Conservation (phyloP, 2,888 invertebrate genomes). For the Pyrrhosoma nymphula region DNA sequence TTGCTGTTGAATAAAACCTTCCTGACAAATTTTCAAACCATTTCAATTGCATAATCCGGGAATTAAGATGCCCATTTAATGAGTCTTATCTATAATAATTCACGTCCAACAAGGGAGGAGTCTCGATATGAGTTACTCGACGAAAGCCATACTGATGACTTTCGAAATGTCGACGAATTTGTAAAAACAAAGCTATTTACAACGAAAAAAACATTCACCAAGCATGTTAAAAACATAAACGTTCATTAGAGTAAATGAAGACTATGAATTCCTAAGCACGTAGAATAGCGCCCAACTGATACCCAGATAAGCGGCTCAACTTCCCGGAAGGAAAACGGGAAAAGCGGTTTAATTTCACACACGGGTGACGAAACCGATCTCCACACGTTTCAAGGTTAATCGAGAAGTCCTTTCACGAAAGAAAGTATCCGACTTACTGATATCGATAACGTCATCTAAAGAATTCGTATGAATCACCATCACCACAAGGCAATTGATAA, state of each 20-base stretch:
- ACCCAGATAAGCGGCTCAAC: neutral
- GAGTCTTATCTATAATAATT: too few relatives aligned
- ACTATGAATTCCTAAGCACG: neutral
- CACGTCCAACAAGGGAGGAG: too few relatives aligned
- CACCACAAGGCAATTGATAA: neutral
- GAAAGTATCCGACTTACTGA: neutral
- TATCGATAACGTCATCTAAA: neutral
- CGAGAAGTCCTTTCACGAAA: neutral
- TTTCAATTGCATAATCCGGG: too few relatives aligned
- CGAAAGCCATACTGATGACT: too few relatives aligned
- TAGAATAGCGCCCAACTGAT: neutral
- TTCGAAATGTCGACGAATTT: too few relatives aligned
- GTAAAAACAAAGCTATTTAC: too few relatives aligned
- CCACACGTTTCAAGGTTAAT: neutral
- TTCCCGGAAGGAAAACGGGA: neutral
- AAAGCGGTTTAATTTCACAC: neutral
- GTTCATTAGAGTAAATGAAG: neutral
- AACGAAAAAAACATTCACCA: too few relatives aligned
- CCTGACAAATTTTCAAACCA: too few relatives aligned
- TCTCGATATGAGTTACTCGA: too few relatives aligned
- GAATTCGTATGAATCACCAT: neutral
- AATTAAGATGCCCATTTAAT: too few relatives aligned
- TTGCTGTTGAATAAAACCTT: too few relatives aligned
- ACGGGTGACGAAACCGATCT: neutral
- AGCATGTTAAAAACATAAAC: too few relatives aligned